Base-by-base conservation (phyloP, 2,113 vertebrate genomes). In the Microtus montanus region DNA sequence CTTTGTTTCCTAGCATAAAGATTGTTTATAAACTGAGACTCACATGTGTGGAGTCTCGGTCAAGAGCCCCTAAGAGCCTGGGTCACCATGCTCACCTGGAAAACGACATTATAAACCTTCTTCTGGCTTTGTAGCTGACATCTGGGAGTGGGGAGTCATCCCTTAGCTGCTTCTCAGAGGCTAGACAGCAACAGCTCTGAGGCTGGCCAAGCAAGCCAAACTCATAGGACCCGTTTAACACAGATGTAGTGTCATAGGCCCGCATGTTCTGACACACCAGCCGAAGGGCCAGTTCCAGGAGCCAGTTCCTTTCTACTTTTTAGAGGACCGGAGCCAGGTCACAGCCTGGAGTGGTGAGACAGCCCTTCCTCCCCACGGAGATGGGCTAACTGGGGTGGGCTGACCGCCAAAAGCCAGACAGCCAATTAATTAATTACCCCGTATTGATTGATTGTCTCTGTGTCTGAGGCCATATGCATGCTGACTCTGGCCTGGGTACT, bases 271-370 rank as follows among this genome's bases (percentile, higher is more conserved):
- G 85, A 95, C 78, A 78, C 22, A 89, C 75, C 80, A 80, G 68
- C 95, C 41, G 77, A 95, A 84, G 85, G 88, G 89, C 95, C 92
- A 94, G 92, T 77, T 95, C 61, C 91, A 74, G 33, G 54, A 97
- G 54, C 80, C 52, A 54, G 54, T 30, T 28, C 1, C 66, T 82
- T 75, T 41, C 71, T 63, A 5, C 64, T 52, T 79, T 90, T 64
- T 41, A 71, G 85, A 82, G 58, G 38, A 9, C 83, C 47, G 13
- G 35, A 92, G 83, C 84, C 54, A 66, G 71, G 78, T 71, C 58
- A 71, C 52, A 52, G 38, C 64, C 64, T 20, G 33, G 54, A 35
- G 30, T 74, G 63, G 68, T 66, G 68, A 35, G 80, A 73, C 14
- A 44, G 58, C 52, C 71, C 52, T 49, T 93, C 87, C 84, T 64